Base-by-base conservation (phyloP, 2,797 vertebrate genomes). In the Gastrophryne carolinensis region DNA sequence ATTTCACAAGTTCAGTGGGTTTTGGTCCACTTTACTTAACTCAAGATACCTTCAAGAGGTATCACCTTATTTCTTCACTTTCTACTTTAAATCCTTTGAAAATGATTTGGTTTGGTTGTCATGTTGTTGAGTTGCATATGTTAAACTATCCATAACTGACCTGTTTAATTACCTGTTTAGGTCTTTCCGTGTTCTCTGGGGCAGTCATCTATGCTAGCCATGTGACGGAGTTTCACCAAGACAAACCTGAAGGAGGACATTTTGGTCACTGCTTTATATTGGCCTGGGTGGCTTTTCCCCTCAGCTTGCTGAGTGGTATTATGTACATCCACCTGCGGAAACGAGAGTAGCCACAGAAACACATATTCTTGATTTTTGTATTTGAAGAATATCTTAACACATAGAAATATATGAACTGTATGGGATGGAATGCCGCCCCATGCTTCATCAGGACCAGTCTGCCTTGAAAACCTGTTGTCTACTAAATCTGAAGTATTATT, bases 291-390 rank as follows among this genome's bases (percentile, higher is more conserved):
- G 92, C 91, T 24, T 90, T 94, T 34, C 94, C 94, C 35, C 86
- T 95, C 2, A 89, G 94, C 19, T 86, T 95, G 15, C 37, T 89
- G 81, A 96, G 94, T 1, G 92, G 88, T 5, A 32, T 93, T 30
- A 81, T 95, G n/a, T 95, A 97, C 56, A 88, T 93, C 81, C 93
- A 95, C 81, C 84, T 96, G 79, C 90, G 93, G 73, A 97, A 95
- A 82, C 92, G 89, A 53, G 87, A 94, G 73, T 96, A 88, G 92
- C n/a, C n/a, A 4, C 4, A 37, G 49, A 27, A 0, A 26, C 5
- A 5, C 7, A 5, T 8, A 19, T 10, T 27, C n/a, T 10, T 11
- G 1, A 26, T 49, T 21, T 3, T 35, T 12, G 52, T 12, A 47
- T 57, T 29, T 49, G 24, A 37, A 53, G 34, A n/a, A n/a, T n/a